Evolutionary conservation across 2,113 vertebrate species (phyloP).

Genomic region (Nycticorax nycticorax): DNA sequence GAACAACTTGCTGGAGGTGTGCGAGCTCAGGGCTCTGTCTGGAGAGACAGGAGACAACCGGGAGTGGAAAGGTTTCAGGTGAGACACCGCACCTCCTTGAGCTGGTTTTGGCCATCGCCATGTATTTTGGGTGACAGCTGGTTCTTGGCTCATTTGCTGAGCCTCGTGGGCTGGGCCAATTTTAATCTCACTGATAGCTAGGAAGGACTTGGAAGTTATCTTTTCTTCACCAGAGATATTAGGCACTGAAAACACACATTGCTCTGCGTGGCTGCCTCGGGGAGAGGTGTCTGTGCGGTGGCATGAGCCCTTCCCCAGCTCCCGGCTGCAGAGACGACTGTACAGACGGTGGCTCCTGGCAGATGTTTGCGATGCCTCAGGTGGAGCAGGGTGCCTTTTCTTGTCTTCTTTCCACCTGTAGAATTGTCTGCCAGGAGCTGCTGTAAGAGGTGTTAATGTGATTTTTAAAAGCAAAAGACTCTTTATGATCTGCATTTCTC

Average conservation of each 20-base stretch:
- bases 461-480: background rate
- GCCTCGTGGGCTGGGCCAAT: rapidly evolving
- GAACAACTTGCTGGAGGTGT: background rate
- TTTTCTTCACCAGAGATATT: background rate
- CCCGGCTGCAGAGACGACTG: background rate
- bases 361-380: background rate
- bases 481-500: background rate
- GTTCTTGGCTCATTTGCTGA: background rate
- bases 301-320: background rate
- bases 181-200: background rate
- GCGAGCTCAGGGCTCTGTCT: background rate
- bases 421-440: background rate
- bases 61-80: background rate
- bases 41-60: background rate
- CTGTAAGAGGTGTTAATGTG: background rate
- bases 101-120: background rate
- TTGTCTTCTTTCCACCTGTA: background rate
- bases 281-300: rapidly evolving
- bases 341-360: background rate
- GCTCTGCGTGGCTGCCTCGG: background rate
- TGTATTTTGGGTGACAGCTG: background rate
- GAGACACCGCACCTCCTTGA: background rate
- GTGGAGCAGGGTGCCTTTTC: background rate
- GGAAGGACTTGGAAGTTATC: background rate
- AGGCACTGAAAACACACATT: background rate